Evolutionary conservation across 2,797 vertebrate species (phyloP).

Genomic region (Aulostomus chinensis): DNA sequence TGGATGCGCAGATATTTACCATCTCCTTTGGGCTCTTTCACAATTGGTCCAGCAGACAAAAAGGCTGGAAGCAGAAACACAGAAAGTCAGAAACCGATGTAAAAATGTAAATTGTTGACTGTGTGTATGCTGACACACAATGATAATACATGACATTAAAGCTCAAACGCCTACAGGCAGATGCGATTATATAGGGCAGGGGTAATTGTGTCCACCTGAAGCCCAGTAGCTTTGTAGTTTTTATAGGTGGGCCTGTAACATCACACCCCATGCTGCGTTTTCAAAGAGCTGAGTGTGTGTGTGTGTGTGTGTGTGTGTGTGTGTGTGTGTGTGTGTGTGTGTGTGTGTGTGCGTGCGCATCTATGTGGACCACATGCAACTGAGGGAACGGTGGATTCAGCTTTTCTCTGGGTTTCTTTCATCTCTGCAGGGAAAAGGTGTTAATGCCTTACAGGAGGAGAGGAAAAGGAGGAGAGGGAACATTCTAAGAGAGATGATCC

Average conservation of each 20-base stretch:
- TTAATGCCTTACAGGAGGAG: constrained; percentile 59
- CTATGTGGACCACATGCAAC: constrained; percentile 32
- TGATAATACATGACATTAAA: constrained; percentile 57
- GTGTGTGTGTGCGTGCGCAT: constrained; percentile 1
- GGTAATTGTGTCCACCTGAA: constrained; percentile 58
- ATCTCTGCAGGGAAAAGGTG: constrained; percentile 68
- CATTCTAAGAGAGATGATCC: constrained; percentile 25
- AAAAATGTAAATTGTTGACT: no score
- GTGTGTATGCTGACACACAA: no score
- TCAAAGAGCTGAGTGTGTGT: constrained; percentile 27
- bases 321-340: constrained; percentile 12
- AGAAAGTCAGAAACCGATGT: constrained; percentile 37
- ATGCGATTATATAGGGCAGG: constrained; percentile 30
- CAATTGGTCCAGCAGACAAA: constrained; percentile 74
- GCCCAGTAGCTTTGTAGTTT: constrained; percentile 69
- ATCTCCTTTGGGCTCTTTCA: constrained; percentile 58
- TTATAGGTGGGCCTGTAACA: constrained; percentile 65
- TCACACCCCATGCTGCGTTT: constrained; percentile 35
- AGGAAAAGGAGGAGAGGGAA: constrained; percentile 20
- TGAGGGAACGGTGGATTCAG: constrained; percentile 46
- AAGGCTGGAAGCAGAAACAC: constrained; percentile 57
- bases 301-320: constrained; percentile 8
- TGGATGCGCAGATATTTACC: constrained; percentile 74
- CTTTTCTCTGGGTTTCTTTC: constrained; percentile 49
- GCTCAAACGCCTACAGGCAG: constrained; percentile 43